phyloP scores from a whole-genome alignment of 2,888 invertebrate genomes.

The Netelia inedita region DNA sequence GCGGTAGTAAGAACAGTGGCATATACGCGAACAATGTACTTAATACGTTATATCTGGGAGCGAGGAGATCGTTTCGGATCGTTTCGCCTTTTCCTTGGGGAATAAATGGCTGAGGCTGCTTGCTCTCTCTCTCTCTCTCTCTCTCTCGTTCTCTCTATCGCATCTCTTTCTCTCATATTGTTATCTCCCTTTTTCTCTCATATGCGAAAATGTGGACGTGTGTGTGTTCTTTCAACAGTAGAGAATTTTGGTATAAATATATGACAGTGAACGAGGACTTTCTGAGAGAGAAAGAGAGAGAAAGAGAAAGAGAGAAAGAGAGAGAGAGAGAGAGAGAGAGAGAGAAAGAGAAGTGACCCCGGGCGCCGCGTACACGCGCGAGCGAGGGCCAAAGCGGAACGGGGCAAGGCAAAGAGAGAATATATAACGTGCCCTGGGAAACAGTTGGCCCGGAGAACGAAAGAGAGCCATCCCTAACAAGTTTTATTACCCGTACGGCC shows the following conservation, averaged over 20 bases:
- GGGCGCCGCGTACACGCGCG: conserved; percentile 19
- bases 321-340: neutral
- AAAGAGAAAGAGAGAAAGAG: conserved; percentile 12
- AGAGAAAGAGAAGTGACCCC: neutral
- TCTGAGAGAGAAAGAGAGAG: neutral
- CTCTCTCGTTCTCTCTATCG: conserved; percentile 17
- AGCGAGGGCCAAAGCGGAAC: conserved; percentile 21
- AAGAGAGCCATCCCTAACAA: conserved; percentile 64
- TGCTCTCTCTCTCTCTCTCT: conserved; percentile 12
- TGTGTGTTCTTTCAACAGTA: conserved; percentile 59
- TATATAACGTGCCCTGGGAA: conserved; percentile 61
- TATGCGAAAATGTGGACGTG: conserved; percentile 39
- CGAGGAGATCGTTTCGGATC: conserved; percentile 66
- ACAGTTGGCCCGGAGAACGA: conserved; percentile 65
- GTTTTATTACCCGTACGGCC: conserved; percentile 63
- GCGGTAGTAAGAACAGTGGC: neutral
- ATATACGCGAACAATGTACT: conserved; percentile 46
- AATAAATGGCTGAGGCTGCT: conserved; percentile 58
- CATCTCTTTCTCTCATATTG: neutral
- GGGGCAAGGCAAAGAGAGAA: conserved; percentile 35
- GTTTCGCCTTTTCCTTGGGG: conserved; percentile 57
- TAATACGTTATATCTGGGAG: conserved; percentile 61
- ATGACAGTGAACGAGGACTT: conserved; percentile 61
- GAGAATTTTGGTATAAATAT: conserved; percentile 68
- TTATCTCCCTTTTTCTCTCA: conserved; percentile 25